These are phyloP conservation scores for Adelognathus sp. DNA, from an alignment of 2,888 invertebrate genomes.

Conservation along the genomic window DNA sequence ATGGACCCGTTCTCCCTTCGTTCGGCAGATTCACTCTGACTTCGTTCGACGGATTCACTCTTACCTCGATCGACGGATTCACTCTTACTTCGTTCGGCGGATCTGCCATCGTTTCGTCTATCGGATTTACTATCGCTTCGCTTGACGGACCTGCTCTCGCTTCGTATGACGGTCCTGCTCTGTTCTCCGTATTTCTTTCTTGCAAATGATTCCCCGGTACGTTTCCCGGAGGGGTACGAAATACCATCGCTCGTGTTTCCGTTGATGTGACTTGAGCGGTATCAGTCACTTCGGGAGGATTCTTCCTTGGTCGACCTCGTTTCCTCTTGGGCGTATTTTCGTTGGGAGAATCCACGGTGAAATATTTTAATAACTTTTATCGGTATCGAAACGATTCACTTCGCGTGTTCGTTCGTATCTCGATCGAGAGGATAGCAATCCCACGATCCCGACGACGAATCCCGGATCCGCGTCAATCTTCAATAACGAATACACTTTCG, in stretches of 20 bases:
- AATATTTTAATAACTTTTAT: background rate
- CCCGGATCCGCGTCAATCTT: conserved; percentile 9
- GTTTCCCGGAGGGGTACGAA: background rate
- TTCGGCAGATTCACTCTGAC: background rate
- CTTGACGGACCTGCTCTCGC: background rate
- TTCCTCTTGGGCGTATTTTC: background rate
- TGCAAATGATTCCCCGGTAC: background rate
- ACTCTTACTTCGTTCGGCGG: background rate
- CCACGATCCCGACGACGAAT: conserved; percentile 6
- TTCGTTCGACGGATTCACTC: background rate
- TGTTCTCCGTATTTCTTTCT: background rate
- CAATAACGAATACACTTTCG: background rate
- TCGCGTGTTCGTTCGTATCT: background rate
- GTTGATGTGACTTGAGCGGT: too few species aligned
- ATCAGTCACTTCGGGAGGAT: background rate
- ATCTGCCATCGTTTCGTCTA: background rate
- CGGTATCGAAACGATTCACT: background rate
- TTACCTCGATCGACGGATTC: background rate
- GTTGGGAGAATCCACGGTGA: background rate
- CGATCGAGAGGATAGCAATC: background rate
- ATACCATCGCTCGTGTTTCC: background rate
- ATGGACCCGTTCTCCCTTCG: background rate
- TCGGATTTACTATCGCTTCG: background rate
- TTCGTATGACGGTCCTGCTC: background rate
- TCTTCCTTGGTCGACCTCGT: background rate